Conservation (phyloP, 2,888 invertebrate genomes). For the Coelinius sp. region DNA sequence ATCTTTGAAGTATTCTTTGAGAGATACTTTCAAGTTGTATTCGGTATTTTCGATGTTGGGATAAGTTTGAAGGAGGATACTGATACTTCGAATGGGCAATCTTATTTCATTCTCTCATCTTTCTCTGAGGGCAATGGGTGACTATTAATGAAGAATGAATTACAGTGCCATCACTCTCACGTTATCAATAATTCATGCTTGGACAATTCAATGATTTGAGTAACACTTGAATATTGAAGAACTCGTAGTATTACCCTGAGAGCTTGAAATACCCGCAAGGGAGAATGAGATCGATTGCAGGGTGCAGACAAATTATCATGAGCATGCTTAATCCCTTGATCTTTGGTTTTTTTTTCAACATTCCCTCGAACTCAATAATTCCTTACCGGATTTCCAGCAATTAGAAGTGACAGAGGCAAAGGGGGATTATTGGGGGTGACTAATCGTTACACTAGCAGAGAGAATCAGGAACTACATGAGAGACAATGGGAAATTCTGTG, state of each 20-base stretch:
- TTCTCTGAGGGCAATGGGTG: not conserved
- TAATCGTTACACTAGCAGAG: conserved; percentile 19
- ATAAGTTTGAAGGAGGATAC: not conserved
- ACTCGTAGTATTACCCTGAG: not conserved
- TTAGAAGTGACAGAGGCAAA: conserved; percentile 3
- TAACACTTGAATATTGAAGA: not conserved
- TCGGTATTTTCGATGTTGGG: not conserved
- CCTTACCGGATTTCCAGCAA: not conserved
- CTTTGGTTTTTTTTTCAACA: not conserved
- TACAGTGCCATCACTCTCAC: not conserved
- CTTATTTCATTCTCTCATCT: not conserved
- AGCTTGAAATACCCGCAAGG: not conserved
- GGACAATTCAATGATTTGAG: not conserved
- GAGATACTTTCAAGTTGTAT: not conserved
- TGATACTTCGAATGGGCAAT: not conserved
- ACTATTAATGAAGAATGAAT: not conserved
- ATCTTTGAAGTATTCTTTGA: not conserved
- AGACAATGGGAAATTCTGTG: conserved; percentile 21
- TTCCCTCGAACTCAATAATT: conserved; percentile 13
- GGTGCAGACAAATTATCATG: conserved; percentile 33
- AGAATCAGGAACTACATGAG: conserved; percentile 22
- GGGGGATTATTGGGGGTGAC: conserved; percentile 4
- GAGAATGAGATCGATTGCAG: not conserved
- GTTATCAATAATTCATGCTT: not conserved
- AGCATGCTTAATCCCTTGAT: conserved; percentile 18